phyloP scores from a whole-genome alignment of 2,888 invertebrate genomes.

The Spodoptera exigua region DNA sequence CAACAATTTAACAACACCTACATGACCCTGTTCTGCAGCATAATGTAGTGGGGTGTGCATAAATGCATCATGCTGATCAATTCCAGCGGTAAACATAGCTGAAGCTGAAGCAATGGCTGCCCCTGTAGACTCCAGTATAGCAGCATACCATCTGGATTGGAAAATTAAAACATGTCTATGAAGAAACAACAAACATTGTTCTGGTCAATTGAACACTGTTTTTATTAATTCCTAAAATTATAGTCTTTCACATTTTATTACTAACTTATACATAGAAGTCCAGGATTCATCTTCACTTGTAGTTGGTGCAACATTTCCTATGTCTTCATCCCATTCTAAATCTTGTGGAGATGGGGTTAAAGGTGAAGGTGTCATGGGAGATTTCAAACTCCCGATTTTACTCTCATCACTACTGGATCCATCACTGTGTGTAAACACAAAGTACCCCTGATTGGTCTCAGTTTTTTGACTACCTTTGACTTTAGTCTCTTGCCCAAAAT shows the following conservation, averaged over 20 bases:
- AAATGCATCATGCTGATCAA: conserved; percentile 90
- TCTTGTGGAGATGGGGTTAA: conserved; percentile 81
- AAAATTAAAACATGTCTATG: too few relatives aligned
- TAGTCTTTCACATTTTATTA: too few relatives aligned
- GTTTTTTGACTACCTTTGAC: conserved; percentile 51
- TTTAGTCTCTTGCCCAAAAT: conserved; percentile 54
- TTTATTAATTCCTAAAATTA: too few relatives aligned
- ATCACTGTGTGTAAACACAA: conserved; percentile 81
- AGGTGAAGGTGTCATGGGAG: conserved; percentile 70
- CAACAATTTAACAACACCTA: conserved; percentile 90
- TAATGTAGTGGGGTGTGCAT: conserved; percentile 93
- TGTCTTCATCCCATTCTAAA: conserved; percentile 94
- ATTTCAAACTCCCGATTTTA: conserved; percentile 66
- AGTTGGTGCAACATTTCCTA: conserved; percentile 87
- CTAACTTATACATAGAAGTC: conserved; percentile 84
- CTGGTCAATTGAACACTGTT: too few relatives aligned
- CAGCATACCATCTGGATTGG: conserved; percentile 92
- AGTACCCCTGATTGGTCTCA: conserved; percentile 79
- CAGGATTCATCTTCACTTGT: conserved; percentile 88
- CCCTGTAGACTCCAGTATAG: conserved; percentile 92
- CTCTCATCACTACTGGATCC: conserved; percentile 82
- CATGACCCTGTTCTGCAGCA: conserved; percentile 91
- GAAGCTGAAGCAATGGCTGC: conserved; percentile 85
- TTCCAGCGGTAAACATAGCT: conserved; percentile 81
- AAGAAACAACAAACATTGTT: too few relatives aligned